Base-by-base conservation (phyloP, 2,888 invertebrate genomes). In the Notocelia uddmanniana region DNA sequence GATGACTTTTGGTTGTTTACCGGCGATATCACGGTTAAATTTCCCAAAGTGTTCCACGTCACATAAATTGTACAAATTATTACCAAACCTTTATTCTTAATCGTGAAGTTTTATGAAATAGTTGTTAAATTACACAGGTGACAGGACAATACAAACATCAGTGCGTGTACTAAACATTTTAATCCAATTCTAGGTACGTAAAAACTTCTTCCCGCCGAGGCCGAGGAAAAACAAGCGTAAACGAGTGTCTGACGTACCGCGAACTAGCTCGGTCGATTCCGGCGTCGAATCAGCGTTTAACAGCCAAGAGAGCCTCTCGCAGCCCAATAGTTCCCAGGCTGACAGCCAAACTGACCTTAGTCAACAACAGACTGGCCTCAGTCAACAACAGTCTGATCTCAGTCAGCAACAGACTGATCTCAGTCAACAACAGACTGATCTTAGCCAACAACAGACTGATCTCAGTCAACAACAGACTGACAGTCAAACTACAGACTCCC, bases 141-240 rank as follows among this genome's bases (percentile, higher is more conserved):
- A 21, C 37, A 10, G 37, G 3, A 5, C 15, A n/a, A 55, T 15
- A n/a, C 41, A 45, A 54, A 58, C 48, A 19, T 59, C 34, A n/a
- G 23, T 50, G 34, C 63, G 41, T 50, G 19, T 63, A 73, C 48
- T 73, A 69, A 68, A 68, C 54, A 60, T 57, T 54, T 72, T 74
- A 57, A 62, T 52, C 70, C 71, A 62, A 83, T 87, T 92, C 75
- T 91, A 96, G 96, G 94, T 95, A 78, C 94, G 96, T 82, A 96
- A 96, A 87, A 95, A 92, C 80, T 95, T 95, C 84, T 96, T 95
- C 89, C 96, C 96, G 37, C 96, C 96, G 64, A 92, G 96, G 68
- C 96, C 96, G 77, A 94, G 90, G 76, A 91, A 90, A 74, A 82
- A 80, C 76, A 89, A 87, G 77, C 81, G 83, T 52, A 79, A 78